Evolutionary conservation across 2,113 vertebrate genomes (phyloP).

Genomic region (Acrocephalus arundinaceus): DNA sequence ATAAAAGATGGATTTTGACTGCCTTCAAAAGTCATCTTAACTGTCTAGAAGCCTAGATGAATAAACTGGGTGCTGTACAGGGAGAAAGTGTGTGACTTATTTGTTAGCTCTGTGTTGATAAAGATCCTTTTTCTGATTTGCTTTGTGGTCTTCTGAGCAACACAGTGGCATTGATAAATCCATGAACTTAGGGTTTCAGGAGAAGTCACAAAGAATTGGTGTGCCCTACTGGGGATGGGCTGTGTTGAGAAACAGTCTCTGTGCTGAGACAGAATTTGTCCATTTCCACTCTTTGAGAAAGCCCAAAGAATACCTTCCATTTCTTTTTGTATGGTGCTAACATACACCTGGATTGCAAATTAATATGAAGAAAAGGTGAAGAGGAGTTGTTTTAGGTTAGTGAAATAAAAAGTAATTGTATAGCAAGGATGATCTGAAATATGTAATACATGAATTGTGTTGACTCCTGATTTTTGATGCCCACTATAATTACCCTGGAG

Average conservation of each 20-base stretch:
- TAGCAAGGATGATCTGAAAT: neutral
- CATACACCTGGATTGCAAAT: neutral
- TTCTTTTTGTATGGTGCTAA: neutral
- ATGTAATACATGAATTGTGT: neutral
- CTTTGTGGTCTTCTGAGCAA: neutral
- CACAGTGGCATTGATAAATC: rapidly evolving
- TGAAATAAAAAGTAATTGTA: neutral
- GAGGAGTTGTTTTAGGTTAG: neutral
- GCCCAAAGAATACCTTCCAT: neutral
- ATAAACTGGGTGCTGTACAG: neutral
- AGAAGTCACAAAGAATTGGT: neutral
- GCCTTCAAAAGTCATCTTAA: neutral
- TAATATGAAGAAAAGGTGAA: neutral
- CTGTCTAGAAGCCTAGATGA: neutral
- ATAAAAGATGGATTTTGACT: neutral
- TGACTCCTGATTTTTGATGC: neutral
- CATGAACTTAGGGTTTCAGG: neutral
- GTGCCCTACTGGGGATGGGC: neutral
- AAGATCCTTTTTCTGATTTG: neutral
- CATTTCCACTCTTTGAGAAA: neutral
- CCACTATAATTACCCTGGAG: neutral
- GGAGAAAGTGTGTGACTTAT: neutral
- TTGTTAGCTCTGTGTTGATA: neutral
- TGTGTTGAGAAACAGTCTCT: neutral
- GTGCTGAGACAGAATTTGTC: neutral